Percentiles rank a stretch among this genome's conserved stretches.
phyloP scores from a whole-genome alignment of 2,797 vertebrate species.

The Mormyrus hasselquistii region DNA sequence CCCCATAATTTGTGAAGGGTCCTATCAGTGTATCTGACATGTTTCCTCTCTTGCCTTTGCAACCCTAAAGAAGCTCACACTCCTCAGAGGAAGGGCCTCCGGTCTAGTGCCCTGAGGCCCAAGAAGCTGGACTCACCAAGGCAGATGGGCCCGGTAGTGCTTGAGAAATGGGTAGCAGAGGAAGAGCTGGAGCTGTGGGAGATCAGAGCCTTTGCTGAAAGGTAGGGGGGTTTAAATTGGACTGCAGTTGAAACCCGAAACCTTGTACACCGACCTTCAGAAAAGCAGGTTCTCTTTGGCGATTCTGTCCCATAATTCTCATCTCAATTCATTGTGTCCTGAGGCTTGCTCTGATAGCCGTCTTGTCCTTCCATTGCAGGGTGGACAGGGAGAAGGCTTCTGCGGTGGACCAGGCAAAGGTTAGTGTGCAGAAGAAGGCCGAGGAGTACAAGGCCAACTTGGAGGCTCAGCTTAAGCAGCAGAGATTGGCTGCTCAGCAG shows the following conservation, averaged over 20 bases:
- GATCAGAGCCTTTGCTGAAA: slow-evolving; percentile 94
- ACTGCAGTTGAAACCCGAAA: not conserved
- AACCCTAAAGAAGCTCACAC: slow-evolving; percentile 80
- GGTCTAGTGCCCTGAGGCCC: slow-evolving; percentile 89
- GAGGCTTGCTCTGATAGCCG: not conserved
- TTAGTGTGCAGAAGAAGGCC: slow-evolving; percentile 68
- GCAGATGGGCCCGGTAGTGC: slow-evolving; percentile 84
- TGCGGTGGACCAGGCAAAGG: slow-evolving; percentile 81
- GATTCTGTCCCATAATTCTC: not conserved
- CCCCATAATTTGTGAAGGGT: not conserved
- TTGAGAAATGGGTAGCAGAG: slow-evolving; percentile 92
- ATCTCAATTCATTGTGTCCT: not conserved
- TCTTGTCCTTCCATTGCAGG: slow-evolving; percentile 52
- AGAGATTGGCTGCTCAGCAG: slow-evolving; percentile 80
- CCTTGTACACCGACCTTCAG: not conserved
- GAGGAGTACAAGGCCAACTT: slow-evolving; percentile 81
- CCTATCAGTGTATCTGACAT: not conserved
- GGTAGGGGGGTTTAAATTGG: slow-evolving; percentile 52
- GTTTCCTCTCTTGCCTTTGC: not conserved
- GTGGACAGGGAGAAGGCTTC: slow-evolving; percentile 93
- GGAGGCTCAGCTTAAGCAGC: slow-evolving; percentile 83
- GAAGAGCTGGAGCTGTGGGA: slow-evolving; percentile 98
- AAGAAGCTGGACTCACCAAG: slow-evolving; percentile 92
- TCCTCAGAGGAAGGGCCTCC: slow-evolving; percentile 93
- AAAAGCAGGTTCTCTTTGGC: not conserved